Percentiles rank a stretch among this genome's conserved stretches.
These are phyloP conservation scores for Anabas testudineus DNA, from an alignment of 2,797 vertebrate species.

Conservation along the genomic window DNA sequence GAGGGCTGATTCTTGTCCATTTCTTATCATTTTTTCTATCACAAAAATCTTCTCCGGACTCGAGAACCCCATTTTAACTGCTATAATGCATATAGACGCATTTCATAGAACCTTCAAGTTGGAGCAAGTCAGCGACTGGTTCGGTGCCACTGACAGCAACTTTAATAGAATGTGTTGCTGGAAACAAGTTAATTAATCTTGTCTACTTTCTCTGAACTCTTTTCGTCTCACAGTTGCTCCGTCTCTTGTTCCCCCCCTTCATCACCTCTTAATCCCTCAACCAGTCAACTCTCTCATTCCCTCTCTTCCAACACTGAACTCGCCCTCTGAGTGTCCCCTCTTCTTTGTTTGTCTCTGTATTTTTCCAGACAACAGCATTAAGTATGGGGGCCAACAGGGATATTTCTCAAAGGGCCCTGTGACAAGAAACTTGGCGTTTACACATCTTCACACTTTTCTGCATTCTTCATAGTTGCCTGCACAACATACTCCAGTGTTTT, in stretches of 20 bases:
- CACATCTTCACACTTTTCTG: slow-evolving; percentile 12
- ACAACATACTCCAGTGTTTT: neutral
- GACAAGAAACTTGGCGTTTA: slow-evolving; percentile 10
- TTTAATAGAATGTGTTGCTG: slow-evolving; percentile 67
- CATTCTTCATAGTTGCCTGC: neutral
- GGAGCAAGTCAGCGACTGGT: slow-evolving; percentile 7
- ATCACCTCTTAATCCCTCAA: slow-evolving; percentile 53
- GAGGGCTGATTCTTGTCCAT: too few relatives aligned
- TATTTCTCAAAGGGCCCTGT: slow-evolving; percentile 31
- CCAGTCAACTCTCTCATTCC: slow-evolving; percentile 39
- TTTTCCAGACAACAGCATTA: slow-evolving; percentile 34
- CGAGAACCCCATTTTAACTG: too few relatives aligned
- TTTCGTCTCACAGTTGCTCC: slow-evolving; percentile 14
- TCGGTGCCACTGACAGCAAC: slow-evolving; percentile 41
- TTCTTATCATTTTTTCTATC: too few relatives aligned
- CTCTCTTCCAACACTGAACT: slow-evolving; percentile 24
- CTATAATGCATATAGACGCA: too few relatives aligned
- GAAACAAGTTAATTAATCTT: slow-evolving; percentile 69
- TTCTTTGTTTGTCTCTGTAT: slow-evolving; percentile 23
- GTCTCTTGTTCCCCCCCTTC: slow-evolving; percentile 10
- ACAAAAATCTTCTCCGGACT: too few relatives aligned
- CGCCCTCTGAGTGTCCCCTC: slow-evolving; percentile 4
- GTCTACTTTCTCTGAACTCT: slow-evolving; percentile 51
- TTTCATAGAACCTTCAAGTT: neutral
- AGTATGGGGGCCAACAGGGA: slow-evolving; percentile 19